phyloP scores from a whole-genome alignment of 2,113 vertebrate genomes.

The Ranitomeya variabilis region DNA sequence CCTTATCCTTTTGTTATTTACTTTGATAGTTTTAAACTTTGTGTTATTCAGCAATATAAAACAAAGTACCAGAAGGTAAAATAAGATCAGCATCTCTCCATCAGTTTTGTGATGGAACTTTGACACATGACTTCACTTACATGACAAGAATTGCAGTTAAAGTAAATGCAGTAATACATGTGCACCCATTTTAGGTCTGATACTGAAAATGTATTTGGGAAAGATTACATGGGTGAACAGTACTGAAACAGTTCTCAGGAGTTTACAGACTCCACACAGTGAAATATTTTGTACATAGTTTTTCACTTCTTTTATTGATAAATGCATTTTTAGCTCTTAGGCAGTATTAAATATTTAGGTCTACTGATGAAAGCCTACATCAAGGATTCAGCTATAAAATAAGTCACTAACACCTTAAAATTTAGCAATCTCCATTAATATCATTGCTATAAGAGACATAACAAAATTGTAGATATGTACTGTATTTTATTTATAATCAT shows the following conservation, averaged over 20 bases:
- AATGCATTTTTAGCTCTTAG: constrained; percentile 34
- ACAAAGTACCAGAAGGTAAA: background rate
- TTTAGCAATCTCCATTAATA: background rate
- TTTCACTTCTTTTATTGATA: constrained; percentile 17
- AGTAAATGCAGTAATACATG: background rate
- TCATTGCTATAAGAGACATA: background rate
- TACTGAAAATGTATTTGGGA: background rate
- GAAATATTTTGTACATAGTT: constrained; percentile 15
- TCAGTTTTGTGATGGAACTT: background rate
- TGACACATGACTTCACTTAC: background rate
- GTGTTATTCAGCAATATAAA: background rate
- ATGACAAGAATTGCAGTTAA: background rate
- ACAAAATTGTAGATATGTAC: too few species aligned
- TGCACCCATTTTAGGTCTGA: background rate
- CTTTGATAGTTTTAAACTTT: background rate
- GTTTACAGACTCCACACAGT: background rate
- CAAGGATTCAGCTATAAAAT: background rate
- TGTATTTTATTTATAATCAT: too few species aligned
- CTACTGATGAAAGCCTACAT: constrained; percentile 15
- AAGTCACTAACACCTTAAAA: background rate
- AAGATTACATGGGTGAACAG: background rate
- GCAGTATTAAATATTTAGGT: constrained; percentile 41
- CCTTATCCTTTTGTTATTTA: background rate
- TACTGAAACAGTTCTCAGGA: constrained; percentile 9
- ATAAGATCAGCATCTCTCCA: background rate